These are phyloP conservation scores for Drosophila atroscutellata DNA, from an alignment of 2,888 invertebrate species.

Conservation along the genomic window DNA sequence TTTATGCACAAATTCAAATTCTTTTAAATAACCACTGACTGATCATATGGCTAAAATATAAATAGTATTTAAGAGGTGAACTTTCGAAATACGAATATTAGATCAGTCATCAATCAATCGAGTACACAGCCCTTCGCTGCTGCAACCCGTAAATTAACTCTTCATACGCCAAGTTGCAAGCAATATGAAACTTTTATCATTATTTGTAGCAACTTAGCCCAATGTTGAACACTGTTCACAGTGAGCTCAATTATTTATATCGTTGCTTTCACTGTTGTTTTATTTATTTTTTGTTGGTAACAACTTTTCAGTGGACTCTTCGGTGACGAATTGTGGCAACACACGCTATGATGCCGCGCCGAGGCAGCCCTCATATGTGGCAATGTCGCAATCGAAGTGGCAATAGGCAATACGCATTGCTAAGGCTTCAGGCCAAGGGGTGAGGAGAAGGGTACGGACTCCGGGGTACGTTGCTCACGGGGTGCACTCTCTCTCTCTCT, in stretches of 20 bases:
- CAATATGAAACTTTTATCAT: conserved; percentile 4
- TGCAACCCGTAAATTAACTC: not conserved
- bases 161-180: not conserved
- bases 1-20: not conserved
- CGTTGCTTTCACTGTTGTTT: conserved; percentile 36
- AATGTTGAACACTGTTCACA: conserved; percentile 4
- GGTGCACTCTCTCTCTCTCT: conserved; percentile 28
- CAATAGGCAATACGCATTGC: conserved; percentile 32
- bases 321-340: conserved; percentile 64
- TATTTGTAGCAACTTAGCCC: conserved; percentile 4
- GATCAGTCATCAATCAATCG: not conserved
- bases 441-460: conserved; percentile 17
- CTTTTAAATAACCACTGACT: not conserved
- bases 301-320: conserved; percentile 49
- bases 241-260: conserved; percentile 6
- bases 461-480: conserved; percentile 30
- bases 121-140: not conserved
- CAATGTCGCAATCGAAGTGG: conserved; percentile 28
- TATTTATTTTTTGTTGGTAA: conserved; percentile 14
- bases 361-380: conserved; percentile 41
- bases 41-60: not conserved
- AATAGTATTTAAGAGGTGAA: not conserved
- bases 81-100: not conserved
- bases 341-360: conserved; percentile 36
- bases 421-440: conserved; percentile 41